These are phyloP conservation scores for Coreius guichenoti DNA, from an alignment of 2,797 vertebrate species.

Conservation along the genomic window DNA sequence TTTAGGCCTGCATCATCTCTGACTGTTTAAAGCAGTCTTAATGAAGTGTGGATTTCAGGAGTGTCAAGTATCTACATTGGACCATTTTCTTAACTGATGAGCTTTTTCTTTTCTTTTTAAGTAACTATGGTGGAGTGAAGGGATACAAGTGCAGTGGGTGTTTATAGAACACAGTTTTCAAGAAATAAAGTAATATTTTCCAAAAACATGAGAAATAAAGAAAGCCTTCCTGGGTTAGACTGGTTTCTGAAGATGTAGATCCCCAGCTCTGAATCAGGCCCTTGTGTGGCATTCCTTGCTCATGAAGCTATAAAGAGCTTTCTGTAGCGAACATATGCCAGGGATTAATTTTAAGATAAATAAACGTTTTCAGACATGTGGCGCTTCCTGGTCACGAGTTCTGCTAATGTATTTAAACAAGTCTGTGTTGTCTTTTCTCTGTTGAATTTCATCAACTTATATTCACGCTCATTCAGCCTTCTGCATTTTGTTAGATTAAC, in stretches of 20 bases:
- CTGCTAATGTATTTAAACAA: conserved; percentile 40
- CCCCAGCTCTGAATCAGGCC: conserved; percentile 46
- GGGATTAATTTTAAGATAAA: conserved; percentile 56
- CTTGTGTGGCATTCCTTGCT: conserved; percentile 50
- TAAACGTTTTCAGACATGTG: conserved; percentile 41
- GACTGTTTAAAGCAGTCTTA: conserved; percentile 22
- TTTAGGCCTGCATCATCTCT: neutral
- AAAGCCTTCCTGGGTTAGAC: neutral
- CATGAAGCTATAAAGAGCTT: conserved; percentile 36
- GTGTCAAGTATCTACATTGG: neutral
- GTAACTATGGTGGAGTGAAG: neutral
- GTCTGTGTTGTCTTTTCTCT: conserved; percentile 27
- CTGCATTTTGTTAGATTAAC: conserved; percentile 4
- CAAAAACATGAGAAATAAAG: neutral
- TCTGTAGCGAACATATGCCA: conserved; percentile 44
- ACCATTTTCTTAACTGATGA: neutral
- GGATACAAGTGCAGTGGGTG: neutral
- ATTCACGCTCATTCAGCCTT: neutral
- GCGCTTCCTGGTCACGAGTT: conserved; percentile 15
- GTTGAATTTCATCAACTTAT: conserved; percentile 20
- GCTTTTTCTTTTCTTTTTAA: neutral
- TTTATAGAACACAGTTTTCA: neutral
- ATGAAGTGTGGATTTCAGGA: conserved; percentile 39
- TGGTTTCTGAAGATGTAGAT: conserved; percentile 26
- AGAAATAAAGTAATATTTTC: neutral